Base-by-base conservation (phyloP, 2,113 vertebrate genomes). In the Colaptes auratus region DNA sequence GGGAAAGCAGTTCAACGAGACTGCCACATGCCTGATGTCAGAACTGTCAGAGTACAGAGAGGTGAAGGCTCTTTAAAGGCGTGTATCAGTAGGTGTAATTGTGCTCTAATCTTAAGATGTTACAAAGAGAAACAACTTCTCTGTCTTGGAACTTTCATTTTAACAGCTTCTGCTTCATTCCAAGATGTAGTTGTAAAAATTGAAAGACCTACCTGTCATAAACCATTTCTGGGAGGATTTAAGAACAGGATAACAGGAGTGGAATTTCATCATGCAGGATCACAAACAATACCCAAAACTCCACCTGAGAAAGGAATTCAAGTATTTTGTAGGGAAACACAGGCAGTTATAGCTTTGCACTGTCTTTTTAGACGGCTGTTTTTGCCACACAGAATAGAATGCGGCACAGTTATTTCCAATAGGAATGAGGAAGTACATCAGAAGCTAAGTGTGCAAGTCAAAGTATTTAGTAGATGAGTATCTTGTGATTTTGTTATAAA, bases 161-260 rank as follows among this genome's bases (percentile, higher is more conserved):
- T 39, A 65, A 85, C 94, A 99, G 98, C 92, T 59, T 56, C 76
- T 10, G 92, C 95, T n/a, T 61, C 55, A 7, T 98, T 96, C 84
- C 96, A 97, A 95, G 97, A 98, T 39, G 92, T 99, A 89, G 81
- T 96, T 94, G 98, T 99, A 82, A 98, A 98, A 96, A 98, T 99
- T 20, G 97, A 98, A 97, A 98, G 98, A 69, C 91, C 97, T 79
- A 94, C 93, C 33, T 98, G 96, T 88, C 92, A 87, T 61, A 99
- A 99, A 73, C 95, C 98, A 20, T 99, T 99, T 96, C 97, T 99
- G 90, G 99, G 99, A 63, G 99, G 99, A 89, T 99, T 98, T 98
- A 98, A 97, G 75, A 98, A 99, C 91, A 96, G 82, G 39, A 25
- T 97, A 95, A 99, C 98, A 24, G 98, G 98, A 78, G 75, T 61